Conservation (phyloP, 2,888 invertebrate genomes). For the Neoscelio sp. region DNA sequence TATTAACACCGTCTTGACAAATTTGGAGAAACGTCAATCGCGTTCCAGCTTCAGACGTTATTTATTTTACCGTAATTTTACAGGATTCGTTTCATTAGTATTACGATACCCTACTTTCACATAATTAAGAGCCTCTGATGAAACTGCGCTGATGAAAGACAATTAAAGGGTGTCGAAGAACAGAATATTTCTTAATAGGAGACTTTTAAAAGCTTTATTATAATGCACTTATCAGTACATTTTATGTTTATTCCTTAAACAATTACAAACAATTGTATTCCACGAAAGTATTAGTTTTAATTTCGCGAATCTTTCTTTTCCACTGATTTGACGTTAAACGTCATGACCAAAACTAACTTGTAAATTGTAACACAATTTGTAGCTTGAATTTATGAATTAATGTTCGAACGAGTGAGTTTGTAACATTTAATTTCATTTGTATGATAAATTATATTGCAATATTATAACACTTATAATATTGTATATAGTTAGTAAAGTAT, state of each 20-base stretch:
- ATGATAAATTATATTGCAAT: too few species aligned
- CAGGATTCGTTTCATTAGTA: conserved; percentile 21
- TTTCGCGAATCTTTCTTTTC: background rate
- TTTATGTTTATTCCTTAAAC: too few species aligned
- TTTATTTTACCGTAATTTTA: conserved; percentile 35
- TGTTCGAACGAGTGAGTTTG: conserved; percentile 14
- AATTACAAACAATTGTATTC: too few species aligned
- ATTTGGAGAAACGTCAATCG: too few species aligned
- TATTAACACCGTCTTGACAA: too few species aligned
- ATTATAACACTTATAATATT: too few species aligned
- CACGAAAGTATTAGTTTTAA: too few species aligned
- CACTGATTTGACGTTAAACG: conserved; percentile 21
- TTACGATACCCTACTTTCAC: background rate
- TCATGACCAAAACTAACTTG: conserved; percentile 12
- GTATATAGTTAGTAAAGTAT: too few species aligned
- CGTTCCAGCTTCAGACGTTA: too few species aligned
- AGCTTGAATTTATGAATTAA: conserved; percentile 34
- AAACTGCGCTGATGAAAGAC: conserved; percentile 22
- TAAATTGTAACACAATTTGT: conserved; percentile 30
- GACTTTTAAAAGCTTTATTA: background rate
- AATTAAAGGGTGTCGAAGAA: conserved; percentile 30
- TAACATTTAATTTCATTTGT: conserved; percentile 26
- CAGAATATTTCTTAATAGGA: conserved; percentile 29
- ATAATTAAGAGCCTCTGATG: conserved; percentile 33
- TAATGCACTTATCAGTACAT: too few species aligned